A percentile compares a stretch with the other conserved stretches of the same genome.
phyloP scores from a whole-genome alignment of 1,140 invertebrate species.

The Penaeus vannamei region DNA sequence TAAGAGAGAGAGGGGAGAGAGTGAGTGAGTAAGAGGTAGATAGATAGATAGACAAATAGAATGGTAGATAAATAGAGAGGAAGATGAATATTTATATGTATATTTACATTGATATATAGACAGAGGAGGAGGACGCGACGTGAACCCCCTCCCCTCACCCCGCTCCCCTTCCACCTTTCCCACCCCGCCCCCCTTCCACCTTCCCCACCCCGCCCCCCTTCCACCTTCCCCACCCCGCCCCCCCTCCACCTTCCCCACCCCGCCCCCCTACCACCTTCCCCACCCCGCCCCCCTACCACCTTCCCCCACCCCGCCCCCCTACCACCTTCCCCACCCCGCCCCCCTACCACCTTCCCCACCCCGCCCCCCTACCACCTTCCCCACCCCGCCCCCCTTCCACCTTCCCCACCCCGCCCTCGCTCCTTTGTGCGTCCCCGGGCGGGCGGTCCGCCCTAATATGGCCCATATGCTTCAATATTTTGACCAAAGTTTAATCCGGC shows the following conservation, averaged over 20 bases:
- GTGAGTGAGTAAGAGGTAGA: too few relatives aligned
- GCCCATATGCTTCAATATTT: constrained; percentile 60
- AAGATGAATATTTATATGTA: too few relatives aligned
- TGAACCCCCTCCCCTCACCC: too few relatives aligned
- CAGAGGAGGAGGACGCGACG: too few relatives aligned
- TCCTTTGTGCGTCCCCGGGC: not conserved
- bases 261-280: not conserved
- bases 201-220: too few relatives aligned
- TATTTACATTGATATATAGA: too few relatives aligned
- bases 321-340: not conserved
- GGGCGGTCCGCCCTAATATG: constrained; percentile 1
- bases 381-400: not conserved
- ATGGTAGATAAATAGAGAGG: too few relatives aligned
- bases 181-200: not conserved
- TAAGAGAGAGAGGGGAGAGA: too few relatives aligned
- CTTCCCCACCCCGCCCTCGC: not conserved
- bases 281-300: not conserved
- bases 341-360: not conserved
- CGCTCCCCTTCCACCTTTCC: too few relatives aligned
- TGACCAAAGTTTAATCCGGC: constrained; percentile 35
- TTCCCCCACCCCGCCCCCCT: too few relatives aligned
- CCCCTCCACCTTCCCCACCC: not conserved
- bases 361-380: not conserved
- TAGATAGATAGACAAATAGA: too few relatives aligned
- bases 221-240: not conserved